Conservation (phyloP, 2,888 invertebrate species). For the Antheraea yamamai region DNA sequence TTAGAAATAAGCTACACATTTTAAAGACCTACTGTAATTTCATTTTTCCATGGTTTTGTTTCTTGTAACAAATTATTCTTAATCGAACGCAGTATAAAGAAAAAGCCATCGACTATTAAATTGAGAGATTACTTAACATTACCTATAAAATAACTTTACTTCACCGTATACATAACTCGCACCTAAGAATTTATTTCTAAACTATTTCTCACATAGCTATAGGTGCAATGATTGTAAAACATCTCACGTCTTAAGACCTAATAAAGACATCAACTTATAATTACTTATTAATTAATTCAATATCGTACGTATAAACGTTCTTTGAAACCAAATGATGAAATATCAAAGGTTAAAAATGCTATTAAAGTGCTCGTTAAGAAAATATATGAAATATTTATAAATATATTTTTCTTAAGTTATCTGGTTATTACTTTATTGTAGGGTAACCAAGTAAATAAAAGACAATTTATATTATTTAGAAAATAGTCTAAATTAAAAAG, state of each 20-base stretch:
- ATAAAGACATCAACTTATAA: conserved; percentile 19
- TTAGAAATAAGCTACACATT: too few species aligned
- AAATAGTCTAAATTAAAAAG: neutral
- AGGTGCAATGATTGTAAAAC: neutral
- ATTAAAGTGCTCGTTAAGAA: conserved; percentile 8
- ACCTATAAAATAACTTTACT: neutral
- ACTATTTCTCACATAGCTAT: conserved; percentile 12
- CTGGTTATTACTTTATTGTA: neutral
- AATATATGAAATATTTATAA: conserved; percentile 10
- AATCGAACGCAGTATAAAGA: neutral
- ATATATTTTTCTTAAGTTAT: conserved; percentile 6
- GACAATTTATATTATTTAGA: neutral
- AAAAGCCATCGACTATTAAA: neutral
- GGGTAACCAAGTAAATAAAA: neutral
- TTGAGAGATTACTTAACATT: neutral
- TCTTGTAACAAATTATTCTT: too few species aligned
- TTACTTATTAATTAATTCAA: conserved; percentile 17
- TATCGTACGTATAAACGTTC: neutral
- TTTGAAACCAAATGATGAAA: conserved; percentile 4
- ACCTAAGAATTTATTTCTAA: conserved; percentile 9
- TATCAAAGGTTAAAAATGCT: conserved; percentile 10
- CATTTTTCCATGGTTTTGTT: too few species aligned
- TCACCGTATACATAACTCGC: neutral
- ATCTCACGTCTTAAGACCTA: conserved; percentile 7
- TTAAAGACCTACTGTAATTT: too few species aligned